phyloP scores from a whole-genome alignment of 2,888 invertebrate species.

The Psylliodes chrysocephalus region DNA sequence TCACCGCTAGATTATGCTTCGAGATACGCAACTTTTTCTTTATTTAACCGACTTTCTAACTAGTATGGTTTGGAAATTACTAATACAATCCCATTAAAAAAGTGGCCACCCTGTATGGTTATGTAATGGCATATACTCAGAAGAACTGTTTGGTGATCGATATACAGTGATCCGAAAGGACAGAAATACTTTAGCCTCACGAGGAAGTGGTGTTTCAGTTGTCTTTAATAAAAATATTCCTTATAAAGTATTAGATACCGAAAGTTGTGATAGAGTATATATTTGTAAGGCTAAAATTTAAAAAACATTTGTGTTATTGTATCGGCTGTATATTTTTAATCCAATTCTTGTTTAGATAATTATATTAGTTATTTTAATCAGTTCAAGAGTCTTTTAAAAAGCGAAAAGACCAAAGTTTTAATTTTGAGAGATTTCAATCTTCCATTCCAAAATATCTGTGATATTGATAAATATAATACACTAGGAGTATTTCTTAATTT shows the following conservation, averaged over 20 bases:
- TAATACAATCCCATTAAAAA: too few species aligned
- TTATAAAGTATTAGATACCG: too few species aligned
- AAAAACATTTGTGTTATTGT: neutral
- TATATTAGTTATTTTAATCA: slow-evolving; percentile 11
- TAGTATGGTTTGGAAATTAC: too few species aligned
- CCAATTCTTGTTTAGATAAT: slow-evolving; percentile 3
- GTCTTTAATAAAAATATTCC: too few species aligned
- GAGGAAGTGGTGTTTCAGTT: neutral
- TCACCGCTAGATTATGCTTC: too few species aligned
- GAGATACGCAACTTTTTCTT: too few species aligned
- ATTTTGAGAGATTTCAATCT: slow-evolving; percentile 4
- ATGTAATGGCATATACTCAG: neutral
- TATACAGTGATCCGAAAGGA: neutral
- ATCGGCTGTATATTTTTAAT: slow-evolving; percentile 2
- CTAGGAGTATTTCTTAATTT: neutral
- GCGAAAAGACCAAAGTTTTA: neutral
- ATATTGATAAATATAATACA: neutral
- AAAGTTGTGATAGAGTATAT: neutral
- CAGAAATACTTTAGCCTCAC: neutral
- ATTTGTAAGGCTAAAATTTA: slow-evolving; percentile 8
- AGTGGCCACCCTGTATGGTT: too few species aligned
- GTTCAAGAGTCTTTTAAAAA: slow-evolving; percentile 1
- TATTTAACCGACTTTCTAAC: too few species aligned
- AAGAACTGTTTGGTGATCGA: neutral
- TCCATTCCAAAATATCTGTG: neutral